Evolutionary conservation across 2,888 invertebrate species (phyloP).

Genomic region (Thymelicus sylvestris): DNA sequence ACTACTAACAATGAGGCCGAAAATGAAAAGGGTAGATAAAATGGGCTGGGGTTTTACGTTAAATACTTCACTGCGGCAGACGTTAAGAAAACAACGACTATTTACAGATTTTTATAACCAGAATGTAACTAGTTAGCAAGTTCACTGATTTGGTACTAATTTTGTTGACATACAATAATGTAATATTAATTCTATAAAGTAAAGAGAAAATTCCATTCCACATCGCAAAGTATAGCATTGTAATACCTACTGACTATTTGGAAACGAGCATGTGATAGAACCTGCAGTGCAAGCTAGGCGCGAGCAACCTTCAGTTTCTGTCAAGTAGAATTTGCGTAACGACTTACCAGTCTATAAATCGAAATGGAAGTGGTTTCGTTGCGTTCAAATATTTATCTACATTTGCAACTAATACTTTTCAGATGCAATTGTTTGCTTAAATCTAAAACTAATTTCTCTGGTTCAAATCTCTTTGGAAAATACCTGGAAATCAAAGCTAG

Average conservation of each 20-base stretch:
- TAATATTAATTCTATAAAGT: not conserved
- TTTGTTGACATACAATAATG: no score
- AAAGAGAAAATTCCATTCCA: not conserved
- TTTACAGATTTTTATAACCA: not conserved
- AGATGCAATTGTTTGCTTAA: constrained; percentile 10
- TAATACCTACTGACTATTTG: constrained; percentile 8
- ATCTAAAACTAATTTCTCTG: not conserved
- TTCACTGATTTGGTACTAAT: no score
- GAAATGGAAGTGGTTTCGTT: constrained; percentile 29
- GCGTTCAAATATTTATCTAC: constrained; percentile 26
- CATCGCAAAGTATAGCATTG: not conserved
- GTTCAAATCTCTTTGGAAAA: no score
- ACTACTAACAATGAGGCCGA: not conserved
- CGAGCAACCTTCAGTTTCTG: constrained; percentile 34
- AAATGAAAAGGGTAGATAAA: not conserved
- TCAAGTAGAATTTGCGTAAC: constrained; percentile 37
- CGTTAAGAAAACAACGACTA: not conserved
- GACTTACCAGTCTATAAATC: constrained; percentile 35
- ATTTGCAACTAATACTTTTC: constrained; percentile 2
- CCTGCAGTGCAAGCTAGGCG: constrained; percentile 17
- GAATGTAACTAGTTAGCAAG: no score
- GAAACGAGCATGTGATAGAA: constrained; percentile 23
- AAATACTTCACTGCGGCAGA: constrained; percentile 2
- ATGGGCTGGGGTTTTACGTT: not conserved
- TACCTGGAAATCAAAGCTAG: no score